Conservation (phyloP, 2,797 vertebrate genomes). For the Nothura maculosa region DNA sequence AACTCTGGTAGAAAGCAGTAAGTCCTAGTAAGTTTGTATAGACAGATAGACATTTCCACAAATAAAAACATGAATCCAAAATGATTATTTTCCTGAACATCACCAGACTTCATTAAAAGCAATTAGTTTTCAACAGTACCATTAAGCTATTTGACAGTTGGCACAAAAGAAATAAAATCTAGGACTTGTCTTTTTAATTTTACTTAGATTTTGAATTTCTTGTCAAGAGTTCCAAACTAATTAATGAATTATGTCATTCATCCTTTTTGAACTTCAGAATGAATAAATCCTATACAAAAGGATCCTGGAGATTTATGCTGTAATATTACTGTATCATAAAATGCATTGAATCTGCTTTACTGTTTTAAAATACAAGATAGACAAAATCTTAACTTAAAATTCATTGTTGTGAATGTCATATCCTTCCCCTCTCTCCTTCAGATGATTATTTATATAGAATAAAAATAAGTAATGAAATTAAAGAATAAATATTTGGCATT, state of each 20-base stretch:
- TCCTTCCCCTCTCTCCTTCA: neutral
- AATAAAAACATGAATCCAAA: neutral
- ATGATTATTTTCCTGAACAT: neutral
- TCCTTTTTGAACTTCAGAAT: neutral
- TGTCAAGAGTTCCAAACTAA: neutral
- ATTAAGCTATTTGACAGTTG: neutral
- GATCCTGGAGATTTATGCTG: neutral
- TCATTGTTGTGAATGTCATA: neutral
- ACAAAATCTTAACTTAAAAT: neutral
- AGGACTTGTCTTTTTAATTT: neutral
- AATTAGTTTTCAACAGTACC: neutral
- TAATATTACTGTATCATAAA: neutral
- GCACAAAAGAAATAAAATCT: neutral
- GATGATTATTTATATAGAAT: neutral
- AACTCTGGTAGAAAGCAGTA: neutral
- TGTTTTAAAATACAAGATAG: neutral
- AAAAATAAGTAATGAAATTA: neutral
- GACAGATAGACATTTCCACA: neutral
- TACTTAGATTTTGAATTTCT: neutral
- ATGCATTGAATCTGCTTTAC: neutral
- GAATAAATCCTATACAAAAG: neutral
- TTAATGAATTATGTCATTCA: neutral
- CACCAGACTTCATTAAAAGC: neutral
- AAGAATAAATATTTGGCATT: neutral
- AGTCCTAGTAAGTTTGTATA: neutral